Evolutionary conservation across 2,888 invertebrate genomes (phyloP).

Genomic region (Agrotis clavis): DNA sequence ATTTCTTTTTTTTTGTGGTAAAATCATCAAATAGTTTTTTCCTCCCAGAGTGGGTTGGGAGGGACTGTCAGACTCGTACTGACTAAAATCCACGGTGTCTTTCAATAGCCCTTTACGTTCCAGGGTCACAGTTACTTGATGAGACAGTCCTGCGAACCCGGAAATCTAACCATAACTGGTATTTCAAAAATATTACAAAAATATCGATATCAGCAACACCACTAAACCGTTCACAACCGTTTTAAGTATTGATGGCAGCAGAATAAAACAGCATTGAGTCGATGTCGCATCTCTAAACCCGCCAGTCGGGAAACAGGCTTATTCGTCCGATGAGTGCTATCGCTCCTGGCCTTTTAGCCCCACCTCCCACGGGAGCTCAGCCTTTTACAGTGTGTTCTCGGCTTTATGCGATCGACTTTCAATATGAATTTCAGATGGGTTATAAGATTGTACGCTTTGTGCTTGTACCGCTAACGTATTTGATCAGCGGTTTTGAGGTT

Average conservation of each 20-base stretch:
- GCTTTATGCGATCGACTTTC: slow-evolving; percentile 88
- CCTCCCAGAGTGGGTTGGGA: too few relatives aligned
- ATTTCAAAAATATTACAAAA: not conserved
- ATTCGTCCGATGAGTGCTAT: slow-evolving; percentile 90
- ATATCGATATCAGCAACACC: slow-evolving; percentile 70
- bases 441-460: slow-evolving; percentile 86
- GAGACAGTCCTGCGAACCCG: too few relatives aligned
- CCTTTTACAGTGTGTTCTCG: slow-evolving; percentile 88
- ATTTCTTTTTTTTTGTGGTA: too few relatives aligned
- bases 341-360: slow-evolving; percentile 85
- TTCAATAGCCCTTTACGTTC: too few relatives aligned
- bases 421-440: slow-evolving; percentile 90
- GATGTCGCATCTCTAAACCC: slow-evolving; percentile 89
- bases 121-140: too few relatives aligned
- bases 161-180: too few relatives aligned
- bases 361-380: slow-evolving; percentile 85
- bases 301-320: slow-evolving; percentile 90
- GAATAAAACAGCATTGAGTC: slow-evolving; percentile 90
- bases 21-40: too few relatives aligned
- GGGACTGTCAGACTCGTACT: too few relatives aligned
- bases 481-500: slow-evolving; percentile 81
- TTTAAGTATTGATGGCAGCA: slow-evolving; percentile 90
- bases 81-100: too few relatives aligned
- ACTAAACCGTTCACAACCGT: slow-evolving; percentile 84
- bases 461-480: slow-evolving; percentile 81